phyloP scores from a whole-genome alignment of 2,797 vertebrate genomes.

The Argentina silus region DNA sequence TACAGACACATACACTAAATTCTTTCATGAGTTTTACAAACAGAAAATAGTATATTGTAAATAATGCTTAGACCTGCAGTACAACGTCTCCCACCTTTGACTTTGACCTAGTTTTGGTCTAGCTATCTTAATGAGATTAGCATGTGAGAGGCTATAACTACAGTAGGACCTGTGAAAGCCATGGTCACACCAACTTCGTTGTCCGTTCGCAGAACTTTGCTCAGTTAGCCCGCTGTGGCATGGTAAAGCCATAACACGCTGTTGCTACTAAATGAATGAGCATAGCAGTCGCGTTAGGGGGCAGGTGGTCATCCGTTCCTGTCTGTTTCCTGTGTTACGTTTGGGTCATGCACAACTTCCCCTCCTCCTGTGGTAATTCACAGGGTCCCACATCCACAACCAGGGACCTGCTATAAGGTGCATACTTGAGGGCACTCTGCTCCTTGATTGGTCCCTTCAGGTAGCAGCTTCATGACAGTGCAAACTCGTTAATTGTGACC shows the following conservation, averaged over 20 bases:
- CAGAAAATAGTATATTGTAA: not conserved
- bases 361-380: not conserved
- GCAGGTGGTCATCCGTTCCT: slow-evolving; percentile 44
- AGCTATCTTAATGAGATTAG: slow-evolving; percentile 65
- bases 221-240: slow-evolving; percentile 41
- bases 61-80: no score
- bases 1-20: not conserved
- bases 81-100: no score
- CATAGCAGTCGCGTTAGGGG: slow-evolving; percentile 47
- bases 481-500: no score
- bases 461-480: not conserved
- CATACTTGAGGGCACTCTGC: slow-evolving; percentile 2
- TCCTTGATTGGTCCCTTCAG: slow-evolving; percentile 2
- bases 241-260: slow-evolving; percentile 72
- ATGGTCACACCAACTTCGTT: slow-evolving; percentile 47
- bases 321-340: slow-evolving; percentile 54
- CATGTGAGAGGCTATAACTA: slow-evolving; percentile 60
- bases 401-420: slow-evolving; percentile 1
- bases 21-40: no score
- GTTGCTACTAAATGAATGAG: slow-evolving; percentile 60
- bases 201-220: slow-evolving; percentile 36
- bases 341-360: slow-evolving; percentile 51
- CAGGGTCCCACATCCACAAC: not conserved
- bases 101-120: slow-evolving; percentile 66
- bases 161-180: slow-evolving; percentile 52